Evolutionary conservation across 2,888 invertebrate species (phyloP).

Genomic region (Ischnura elegans): DNA sequence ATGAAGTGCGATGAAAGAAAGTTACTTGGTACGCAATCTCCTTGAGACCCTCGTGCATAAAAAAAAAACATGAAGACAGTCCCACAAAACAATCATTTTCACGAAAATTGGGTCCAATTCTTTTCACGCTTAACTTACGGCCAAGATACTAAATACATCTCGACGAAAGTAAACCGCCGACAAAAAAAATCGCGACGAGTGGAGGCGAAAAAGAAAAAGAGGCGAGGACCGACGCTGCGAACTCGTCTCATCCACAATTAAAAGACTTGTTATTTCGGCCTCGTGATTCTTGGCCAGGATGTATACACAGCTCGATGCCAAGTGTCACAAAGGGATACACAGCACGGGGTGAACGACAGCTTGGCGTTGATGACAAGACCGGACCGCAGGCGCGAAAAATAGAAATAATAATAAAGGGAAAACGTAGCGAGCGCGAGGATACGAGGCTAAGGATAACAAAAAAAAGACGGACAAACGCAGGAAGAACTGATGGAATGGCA

Average conservation of each 20-base stretch:
- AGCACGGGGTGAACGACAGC: constrained; percentile 50
- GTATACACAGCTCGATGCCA: constrained; percentile 59
- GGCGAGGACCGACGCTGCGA: constrained; percentile 4
- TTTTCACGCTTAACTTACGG: background rate
- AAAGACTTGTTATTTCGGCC: constrained; percentile 60
- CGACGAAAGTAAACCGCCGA: background rate
- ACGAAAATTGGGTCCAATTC: background rate
- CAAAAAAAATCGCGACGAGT: background rate
- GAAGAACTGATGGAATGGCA: constrained; percentile 26
- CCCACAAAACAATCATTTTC: background rate
- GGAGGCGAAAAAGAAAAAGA: constrained; percentile 45
- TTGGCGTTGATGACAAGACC: constrained; percentile 34
- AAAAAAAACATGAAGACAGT: no score
- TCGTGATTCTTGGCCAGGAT: constrained; percentile 50
- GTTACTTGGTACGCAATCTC: no score
- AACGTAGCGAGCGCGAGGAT: background rate
- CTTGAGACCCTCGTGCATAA: no score
- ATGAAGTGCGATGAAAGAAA: background rate
- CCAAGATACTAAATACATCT: background rate
- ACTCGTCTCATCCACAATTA: constrained; percentile 24
- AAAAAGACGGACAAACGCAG: background rate
- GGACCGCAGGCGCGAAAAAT: constrained; percentile 41
- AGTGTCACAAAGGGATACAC: constrained; percentile 53
- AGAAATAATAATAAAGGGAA: background rate
- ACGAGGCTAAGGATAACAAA: background rate